phyloP scores from a whole-genome alignment of 2,888 invertebrate species.

The Synergus itoensis region DNA sequence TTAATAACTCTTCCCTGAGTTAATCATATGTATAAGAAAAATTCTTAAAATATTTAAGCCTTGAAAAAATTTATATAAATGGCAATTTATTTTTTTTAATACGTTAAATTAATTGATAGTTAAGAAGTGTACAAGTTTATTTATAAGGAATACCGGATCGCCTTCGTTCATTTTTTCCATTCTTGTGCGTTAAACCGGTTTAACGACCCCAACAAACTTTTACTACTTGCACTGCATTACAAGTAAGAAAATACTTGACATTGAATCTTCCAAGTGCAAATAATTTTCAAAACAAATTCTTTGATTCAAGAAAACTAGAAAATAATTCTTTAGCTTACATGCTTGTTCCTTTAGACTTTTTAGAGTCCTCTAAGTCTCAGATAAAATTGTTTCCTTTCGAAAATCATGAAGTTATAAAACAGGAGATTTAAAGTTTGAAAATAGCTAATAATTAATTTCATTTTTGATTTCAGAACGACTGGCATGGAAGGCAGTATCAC shows the following conservation, averaged over 20 bases:
- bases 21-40: too few relatives aligned
- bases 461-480: constrained; percentile 82
- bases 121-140: neutral
- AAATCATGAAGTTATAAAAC: neutral
- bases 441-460: neutral
- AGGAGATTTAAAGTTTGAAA: neutral
- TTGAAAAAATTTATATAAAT: neutral
- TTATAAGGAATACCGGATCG: constrained; percentile 26
- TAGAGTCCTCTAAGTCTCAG: too few relatives aligned
- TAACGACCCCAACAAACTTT: constrained; percentile 39
- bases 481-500: constrained; percentile 91
- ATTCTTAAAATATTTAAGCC: too few relatives aligned
- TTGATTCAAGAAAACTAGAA: neutral
- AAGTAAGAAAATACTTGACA: constrained; percentile 43
- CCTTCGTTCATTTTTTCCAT: constrained; percentile 43
- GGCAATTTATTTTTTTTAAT: neutral
- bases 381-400: neutral
- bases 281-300: neutral
- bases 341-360: neutral
- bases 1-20: too few relatives aligned
- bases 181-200: constrained; percentile 48
- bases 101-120: neutral
- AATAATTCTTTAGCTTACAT: neutral
- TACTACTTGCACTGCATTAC: neutral
- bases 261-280: constrained; percentile 41